Percentiles rank a stretch among this genome's conserved stretches.
Conservation (phyloP, 2,888 invertebrate genomes). For the Netelia melanura region DNA sequence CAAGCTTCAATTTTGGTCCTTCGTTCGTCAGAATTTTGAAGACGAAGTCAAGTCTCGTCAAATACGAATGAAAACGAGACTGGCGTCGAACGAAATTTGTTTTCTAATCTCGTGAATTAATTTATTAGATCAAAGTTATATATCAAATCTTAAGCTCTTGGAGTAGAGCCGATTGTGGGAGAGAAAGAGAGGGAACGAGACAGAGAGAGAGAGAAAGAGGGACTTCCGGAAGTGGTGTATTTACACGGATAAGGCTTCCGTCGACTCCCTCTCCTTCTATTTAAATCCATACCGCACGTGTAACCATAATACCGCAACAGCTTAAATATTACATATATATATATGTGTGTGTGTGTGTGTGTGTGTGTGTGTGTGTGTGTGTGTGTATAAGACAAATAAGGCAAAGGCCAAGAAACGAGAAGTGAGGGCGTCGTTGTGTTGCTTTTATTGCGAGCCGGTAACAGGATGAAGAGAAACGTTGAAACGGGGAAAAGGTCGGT, state of each 20-base stretch:
- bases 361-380: too few relatives aligned
- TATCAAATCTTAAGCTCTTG: too few relatives aligned
- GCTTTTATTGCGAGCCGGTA: slow-evolving; percentile 63
- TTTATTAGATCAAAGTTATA: too few relatives aligned
- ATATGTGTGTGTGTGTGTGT: too few relatives aligned
- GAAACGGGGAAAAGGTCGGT: slow-evolving; percentile 67
- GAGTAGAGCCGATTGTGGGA: too few relatives aligned
- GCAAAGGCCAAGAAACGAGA: slow-evolving; percentile 44
- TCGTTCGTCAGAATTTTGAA: not conserved
- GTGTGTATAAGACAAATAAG: not conserved
- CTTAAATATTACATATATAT: not conserved
- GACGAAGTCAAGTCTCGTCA: not conserved
- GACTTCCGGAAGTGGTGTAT: slow-evolving; percentile 69
- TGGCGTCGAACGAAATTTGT: too few relatives aligned
- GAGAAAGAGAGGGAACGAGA: not conserved
- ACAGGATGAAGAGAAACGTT: slow-evolving; percentile 77
- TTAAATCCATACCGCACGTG: slow-evolving; percentile 65
- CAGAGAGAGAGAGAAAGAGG: slow-evolving; percentile 3
- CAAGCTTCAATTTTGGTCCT: not conserved
- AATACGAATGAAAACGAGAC: not conserved
- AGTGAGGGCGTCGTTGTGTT: slow-evolving; percentile 25
- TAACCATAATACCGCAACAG: slow-evolving; percentile 49
- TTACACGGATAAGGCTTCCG: slow-evolving; percentile 70
- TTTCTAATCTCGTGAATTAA: too few relatives aligned
- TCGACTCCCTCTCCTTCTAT: slow-evolving; percentile 41